Evolutionary conservation across 2,888 invertebrate species (phyloP), one percentile per base, ranked within the genome.

Genomic region (Zaprionus bogoriensis): DNA sequence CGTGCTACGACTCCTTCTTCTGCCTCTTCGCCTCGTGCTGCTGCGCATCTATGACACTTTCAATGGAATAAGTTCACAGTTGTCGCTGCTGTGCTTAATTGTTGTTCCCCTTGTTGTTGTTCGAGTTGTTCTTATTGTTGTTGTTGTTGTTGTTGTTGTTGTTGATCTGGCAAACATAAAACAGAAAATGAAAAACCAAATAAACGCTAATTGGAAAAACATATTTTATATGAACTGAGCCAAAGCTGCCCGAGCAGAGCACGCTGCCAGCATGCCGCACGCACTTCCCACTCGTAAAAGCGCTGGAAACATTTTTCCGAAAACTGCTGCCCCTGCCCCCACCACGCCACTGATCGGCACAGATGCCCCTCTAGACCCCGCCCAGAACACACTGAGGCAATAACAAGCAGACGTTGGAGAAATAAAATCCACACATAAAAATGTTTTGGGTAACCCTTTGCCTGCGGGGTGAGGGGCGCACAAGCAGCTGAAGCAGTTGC

Each of bases 161-260:
- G 81, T 78, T 81, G 79, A 79, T 82, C 80, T 66, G 65, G 57
- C 70, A 69, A 68, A 70, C 84, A 77, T 84, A 76, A 76, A 84
- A 74, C 81, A 76, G 69, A 83, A 74, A 83, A 83, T 86, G 87
- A 83, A 86, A 83, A 86, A 78, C 86, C 84, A 86, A 83, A 83
- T 86, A 86, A 84, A 86, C 84, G 82, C 82, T 83, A 83, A 83
- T 83, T 83, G 86, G 82, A 84, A 83, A 86, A 83, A 68, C 86
- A 82, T 86, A 82, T 83, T 82, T 86, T 82, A 86, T 82, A 82
- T 83, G 68, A 76, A 80, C 75, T 71, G 52, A 27, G 36, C 28
- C 22, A 2, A 10, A 19, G 36, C 22, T 10, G 22, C 9, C 20
- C 41, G 22, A 10, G 46, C 47, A 27, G 71, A n/a, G n/a, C n/a